Conservation (phyloP, 2,113 vertebrate species). For the Sisor rabdophorus region DNA sequence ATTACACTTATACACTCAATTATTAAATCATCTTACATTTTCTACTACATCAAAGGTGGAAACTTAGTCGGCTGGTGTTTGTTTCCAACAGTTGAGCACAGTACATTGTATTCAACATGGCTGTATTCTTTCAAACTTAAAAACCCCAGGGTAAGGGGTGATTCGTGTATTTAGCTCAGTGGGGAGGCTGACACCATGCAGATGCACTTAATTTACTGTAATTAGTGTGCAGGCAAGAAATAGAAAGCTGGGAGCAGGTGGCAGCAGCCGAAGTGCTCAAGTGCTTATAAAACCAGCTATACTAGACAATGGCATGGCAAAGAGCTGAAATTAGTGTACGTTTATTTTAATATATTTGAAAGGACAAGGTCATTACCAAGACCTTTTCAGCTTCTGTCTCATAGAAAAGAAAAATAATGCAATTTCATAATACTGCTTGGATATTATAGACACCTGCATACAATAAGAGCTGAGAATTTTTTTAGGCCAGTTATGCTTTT, state of each 20-base stretch:
- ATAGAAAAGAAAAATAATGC: slow-evolving; percentile 5
- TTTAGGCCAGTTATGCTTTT: background rate
- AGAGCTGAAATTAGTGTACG: slow-evolving; percentile 30
- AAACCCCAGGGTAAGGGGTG: slow-evolving; percentile 26
- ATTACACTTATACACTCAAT: no score
- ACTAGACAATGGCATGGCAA: slow-evolving; percentile 28
- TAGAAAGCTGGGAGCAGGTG: slow-evolving; percentile 43
- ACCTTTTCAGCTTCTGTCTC: background rate
- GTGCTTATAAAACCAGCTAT: slow-evolving; percentile 37
- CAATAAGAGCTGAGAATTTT: background rate
- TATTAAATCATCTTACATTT: no score
- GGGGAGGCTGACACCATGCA: slow-evolving; percentile 41
- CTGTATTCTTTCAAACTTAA: slow-evolving; percentile 14
- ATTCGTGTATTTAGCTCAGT: slow-evolving; percentile 44
- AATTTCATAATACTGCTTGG: background rate
- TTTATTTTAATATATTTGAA: slow-evolving; percentile 32
- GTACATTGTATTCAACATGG: slow-evolving; percentile 30
- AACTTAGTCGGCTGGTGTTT: slow-evolving; percentile 6
- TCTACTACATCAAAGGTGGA: background rate
- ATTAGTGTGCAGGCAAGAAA: slow-evolving; percentile 39
- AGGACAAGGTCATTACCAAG: slow-evolving; percentile 20
- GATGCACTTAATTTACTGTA: slow-evolving; percentile 49
- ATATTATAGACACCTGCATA: background rate
- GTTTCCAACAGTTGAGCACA: slow-evolving; percentile 22
- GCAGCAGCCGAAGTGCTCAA: slow-evolving; percentile 40